Base-by-base conservation (phyloP, 2,113 vertebrate species). In the Enhydra lutris region DNA sequence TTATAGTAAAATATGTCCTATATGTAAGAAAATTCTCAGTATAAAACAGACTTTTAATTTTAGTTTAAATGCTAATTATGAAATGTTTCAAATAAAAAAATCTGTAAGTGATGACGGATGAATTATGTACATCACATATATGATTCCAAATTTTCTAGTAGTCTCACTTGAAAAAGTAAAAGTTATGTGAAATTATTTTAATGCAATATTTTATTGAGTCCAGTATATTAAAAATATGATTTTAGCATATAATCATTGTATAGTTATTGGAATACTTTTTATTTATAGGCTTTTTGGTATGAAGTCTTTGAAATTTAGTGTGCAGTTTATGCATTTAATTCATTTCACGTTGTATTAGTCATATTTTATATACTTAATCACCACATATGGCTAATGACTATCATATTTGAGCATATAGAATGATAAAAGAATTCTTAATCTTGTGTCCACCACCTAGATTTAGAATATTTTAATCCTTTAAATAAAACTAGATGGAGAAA, bases 401-500 rank as follows among this genome's bases (percentile, higher is more conserved):
- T 2, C 10, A 12, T 79, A 52, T 11, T 67, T 34, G 36, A 36
- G 23, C 82, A 7, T 7, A 50, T 21, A 94, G 29, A 87, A n/a
- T 47, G 23, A 69, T 71, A 26, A 84, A 65, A 45, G 76, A 59
- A 21, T 3, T 73, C 17, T 57, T 1, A 85, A 8, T 47, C 3
- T 7, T 39, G 2, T 71, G 29, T 31, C 31, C 12, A 21, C 65
- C 29, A 45, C 15, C 3, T 14, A 7, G 23, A 78, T 78, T 67
- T 82, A 31, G 50, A 92, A 45, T 17, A 63, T 31, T 91, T 88
- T 94, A 29, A 74, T 76, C 82, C 4, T 97, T 90, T 34, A 67
- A 67, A 71, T 52, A 78, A 90, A 69, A 86, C 59, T n/a, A 55
- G 11, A 1, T 10, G 2, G 13, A 79, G 7, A 87, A 47, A 71